Percentiles rank a stretch among this genome's conserved stretches.
Conservation (phyloP, 2,888 invertebrate genomes). For the Caenorhabditis angaria region DNA sequence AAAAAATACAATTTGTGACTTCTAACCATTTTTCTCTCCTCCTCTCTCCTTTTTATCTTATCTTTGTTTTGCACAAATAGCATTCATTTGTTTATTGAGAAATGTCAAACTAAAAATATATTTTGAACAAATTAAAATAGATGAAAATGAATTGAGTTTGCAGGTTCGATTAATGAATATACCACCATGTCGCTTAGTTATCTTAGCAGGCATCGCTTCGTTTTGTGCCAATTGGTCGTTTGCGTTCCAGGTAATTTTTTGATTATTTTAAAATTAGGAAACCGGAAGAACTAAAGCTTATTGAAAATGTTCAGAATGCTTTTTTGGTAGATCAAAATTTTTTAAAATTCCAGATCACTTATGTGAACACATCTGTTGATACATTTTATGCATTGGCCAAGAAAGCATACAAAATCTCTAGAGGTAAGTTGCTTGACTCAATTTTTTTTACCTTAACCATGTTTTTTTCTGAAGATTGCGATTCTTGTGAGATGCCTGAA, state of each 20-base stretch:
- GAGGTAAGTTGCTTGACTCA: not conserved
- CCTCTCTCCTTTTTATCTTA: constrained; percentile 5
- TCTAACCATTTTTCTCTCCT: not conserved
- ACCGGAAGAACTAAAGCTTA: too few species aligned
- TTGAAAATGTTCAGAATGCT: constrained; percentile 3
- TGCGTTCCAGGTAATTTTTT: constrained; percentile 68
- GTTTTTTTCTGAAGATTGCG: constrained; percentile 13
- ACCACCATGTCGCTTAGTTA: constrained; percentile 55
- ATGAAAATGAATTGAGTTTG: too few species aligned
- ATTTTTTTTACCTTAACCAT: not conserved
- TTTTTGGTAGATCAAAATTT: not conserved
- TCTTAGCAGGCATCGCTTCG: constrained; percentile 61
- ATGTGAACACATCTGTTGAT: constrained; percentile 69
- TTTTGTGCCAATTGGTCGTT: constrained; percentile 71
- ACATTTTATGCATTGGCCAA: constrained; percentile 61
- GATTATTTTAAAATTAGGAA: constrained; percentile 9
- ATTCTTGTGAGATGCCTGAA: constrained; percentile 42
- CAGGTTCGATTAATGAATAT: constrained; percentile 30
- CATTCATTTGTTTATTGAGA: not conserved
- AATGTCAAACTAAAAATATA: too few species aligned
- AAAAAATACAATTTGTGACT: not conserved
- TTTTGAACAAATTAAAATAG: too few species aligned
- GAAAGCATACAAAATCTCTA: constrained; percentile 32
- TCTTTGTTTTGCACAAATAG: constrained; percentile 1
- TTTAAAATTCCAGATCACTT: constrained; percentile 64